phyloP scores from a whole-genome alignment of 2,888 invertebrate genomes.

The Neoaliturus tenellus region DNA sequence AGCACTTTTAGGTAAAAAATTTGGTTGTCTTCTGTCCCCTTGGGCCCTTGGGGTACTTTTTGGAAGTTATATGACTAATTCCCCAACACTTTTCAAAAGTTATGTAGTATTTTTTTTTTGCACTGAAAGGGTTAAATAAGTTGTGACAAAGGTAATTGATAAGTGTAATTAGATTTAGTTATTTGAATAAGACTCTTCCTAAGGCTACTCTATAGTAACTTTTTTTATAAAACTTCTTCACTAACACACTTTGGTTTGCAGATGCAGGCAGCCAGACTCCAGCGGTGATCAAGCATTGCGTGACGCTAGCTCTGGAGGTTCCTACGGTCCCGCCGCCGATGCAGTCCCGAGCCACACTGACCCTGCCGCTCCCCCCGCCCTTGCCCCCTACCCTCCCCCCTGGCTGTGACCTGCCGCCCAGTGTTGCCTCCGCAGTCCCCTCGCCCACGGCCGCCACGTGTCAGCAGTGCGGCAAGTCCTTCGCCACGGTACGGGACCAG shows the following conservation, averaged over 20 bases:
- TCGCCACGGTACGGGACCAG: conserved; percentile 14
- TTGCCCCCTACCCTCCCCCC: not conserved
- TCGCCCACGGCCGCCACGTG: conserved; percentile 25
- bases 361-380: not conserved
- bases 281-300: not conserved
- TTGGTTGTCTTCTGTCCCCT: no score
- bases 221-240: no score
- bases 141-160: no score
- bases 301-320: not conserved
- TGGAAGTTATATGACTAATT: no score
- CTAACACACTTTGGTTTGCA: not conserved
- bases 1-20: no score
- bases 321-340: not conserved
- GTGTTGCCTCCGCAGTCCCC: not conserved
- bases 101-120: no score
- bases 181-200: no score
- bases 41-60: no score
- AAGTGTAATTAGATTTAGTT: no score
- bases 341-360: not conserved
- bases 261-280: conserved; percentile 6
- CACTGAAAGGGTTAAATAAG: no score
- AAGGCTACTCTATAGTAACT: no score
- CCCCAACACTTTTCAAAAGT: no score
- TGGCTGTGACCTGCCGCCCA: not conserved
- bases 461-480: conserved; percentile 17